A percentile compares a stretch with the other conserved stretches of the same genome.
Conservation (phyloP, 2,113 vertebrate genomes). For the Stigmatopora nigra region DNA sequence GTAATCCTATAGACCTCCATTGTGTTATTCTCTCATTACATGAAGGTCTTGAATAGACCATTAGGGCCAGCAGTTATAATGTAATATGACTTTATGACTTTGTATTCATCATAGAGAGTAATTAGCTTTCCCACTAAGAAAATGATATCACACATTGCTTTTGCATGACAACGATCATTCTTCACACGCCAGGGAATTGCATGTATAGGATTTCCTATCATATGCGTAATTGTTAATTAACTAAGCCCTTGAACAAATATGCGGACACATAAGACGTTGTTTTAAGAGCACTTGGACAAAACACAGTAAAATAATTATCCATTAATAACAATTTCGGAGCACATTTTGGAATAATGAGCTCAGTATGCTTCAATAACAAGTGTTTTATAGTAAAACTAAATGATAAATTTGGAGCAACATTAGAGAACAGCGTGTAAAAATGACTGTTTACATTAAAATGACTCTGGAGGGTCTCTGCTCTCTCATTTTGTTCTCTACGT, state of each 20-base stretch:
- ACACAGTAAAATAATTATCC: not conserved
- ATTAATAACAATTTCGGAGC: not conserved
- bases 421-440: constrained; percentile 62
- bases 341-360: constrained; percentile 23
- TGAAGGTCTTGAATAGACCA: constrained; percentile 30
- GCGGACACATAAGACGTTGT: constrained; percentile 8
- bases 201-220: constrained; percentile 15
- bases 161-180: constrained; percentile 40
- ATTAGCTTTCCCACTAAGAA: constrained; percentile 52
- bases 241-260: constrained; percentile 12
- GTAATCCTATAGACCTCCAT: constrained; percentile 1
- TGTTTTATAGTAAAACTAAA: constrained; percentile 54
- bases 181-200: constrained; percentile 24
- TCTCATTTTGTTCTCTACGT: not conserved
- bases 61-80: constrained; percentile 49
- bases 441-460: constrained; percentile 50
- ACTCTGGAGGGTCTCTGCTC: constrained; percentile 4
- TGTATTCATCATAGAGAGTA: constrained; percentile 59
- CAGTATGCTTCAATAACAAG: constrained; percentile 31
- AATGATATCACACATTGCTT: constrained; percentile 51
- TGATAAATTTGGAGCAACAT: constrained; percentile 61
- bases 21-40: constrained; percentile 15
- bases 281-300: not conserved
- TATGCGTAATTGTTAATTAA: constrained; percentile 41
- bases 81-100: constrained; percentile 37